Conservation (phyloP, 1,140 invertebrate genomes). For the Phocides pigmalion region DNA sequence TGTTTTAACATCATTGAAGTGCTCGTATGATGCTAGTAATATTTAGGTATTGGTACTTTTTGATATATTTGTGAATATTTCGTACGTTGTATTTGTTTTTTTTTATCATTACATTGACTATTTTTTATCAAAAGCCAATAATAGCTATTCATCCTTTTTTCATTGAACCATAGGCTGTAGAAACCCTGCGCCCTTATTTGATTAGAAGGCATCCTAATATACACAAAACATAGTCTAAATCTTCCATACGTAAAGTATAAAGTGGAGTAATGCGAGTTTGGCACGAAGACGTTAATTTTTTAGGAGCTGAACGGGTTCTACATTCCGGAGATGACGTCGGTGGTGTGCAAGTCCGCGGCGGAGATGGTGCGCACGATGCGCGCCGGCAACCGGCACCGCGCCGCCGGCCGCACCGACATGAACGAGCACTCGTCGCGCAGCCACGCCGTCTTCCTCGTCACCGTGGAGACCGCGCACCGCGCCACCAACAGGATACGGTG, state of each 20-base stretch:
- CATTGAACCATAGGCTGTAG: no score
- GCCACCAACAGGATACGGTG: conserved; percentile 85
- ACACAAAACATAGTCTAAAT: no score
- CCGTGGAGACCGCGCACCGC: conserved; percentile 97
- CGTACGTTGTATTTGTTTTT: neutral
- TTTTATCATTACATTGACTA: no score
- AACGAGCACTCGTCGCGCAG: conserved; percentile 99
- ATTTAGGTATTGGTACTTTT: neutral
- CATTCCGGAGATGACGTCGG: conserved; percentile 95
- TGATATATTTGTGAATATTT: neutral
- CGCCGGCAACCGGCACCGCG: conserved; percentile 94
- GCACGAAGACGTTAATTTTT: conserved; percentile 38
- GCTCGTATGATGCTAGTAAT: neutral
- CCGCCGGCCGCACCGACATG: conserved; percentile 98
- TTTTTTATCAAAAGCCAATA: no score
- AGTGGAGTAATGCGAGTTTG: no score
- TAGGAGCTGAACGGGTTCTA: conserved; percentile 93
- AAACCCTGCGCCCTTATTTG: no score
- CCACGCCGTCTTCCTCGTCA: conserved; percentile 99
- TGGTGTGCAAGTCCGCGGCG: conserved; percentile 95
- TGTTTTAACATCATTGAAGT: neutral
- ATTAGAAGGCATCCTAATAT: no score
- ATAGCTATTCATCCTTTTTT: no score
- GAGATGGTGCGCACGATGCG: conserved; percentile 96
- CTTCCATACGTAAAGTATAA: no score